Percentiles rank a stretch among this genome's conserved stretches.
Conservation (phyloP, 2,113 vertebrate species). For the Rhinopithecus roxellana region DNA sequence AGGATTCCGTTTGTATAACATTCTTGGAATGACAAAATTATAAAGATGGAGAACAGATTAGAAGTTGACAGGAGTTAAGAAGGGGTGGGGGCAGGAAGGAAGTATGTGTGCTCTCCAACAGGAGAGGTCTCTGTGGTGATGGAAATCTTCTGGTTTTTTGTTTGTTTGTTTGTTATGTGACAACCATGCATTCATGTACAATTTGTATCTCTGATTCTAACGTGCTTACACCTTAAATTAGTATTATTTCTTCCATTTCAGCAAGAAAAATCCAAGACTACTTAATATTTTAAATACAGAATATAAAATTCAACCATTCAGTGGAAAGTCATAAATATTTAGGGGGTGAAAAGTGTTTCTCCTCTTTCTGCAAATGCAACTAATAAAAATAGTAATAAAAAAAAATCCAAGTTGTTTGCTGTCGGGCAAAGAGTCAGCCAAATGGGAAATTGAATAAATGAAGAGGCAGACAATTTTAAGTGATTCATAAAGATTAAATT, state of each 20-base stretch:
- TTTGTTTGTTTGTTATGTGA: too few species aligned
- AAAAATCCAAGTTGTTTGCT: neutral
- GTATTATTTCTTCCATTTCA: neutral
- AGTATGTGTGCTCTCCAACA: too few species aligned
- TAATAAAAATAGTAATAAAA: slow-evolving; percentile 1
- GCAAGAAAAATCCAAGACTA: neutral
- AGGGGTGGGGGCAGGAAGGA: neutral
- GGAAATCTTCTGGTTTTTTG: neutral
- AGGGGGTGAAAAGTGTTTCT: neutral
- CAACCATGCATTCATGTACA: neutral
- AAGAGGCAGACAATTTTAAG: too few species aligned
- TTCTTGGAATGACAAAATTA: neutral
- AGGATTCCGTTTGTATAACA: neutral
- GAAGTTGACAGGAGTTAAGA: neutral
- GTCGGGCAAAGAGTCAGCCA: neutral
- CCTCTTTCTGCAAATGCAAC: neutral
- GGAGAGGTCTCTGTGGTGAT: neutral
- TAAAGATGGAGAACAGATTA: neutral
- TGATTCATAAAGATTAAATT: neutral
- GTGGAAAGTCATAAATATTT: neutral
- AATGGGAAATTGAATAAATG: neutral
- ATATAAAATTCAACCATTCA: neutral
- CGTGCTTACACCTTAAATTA: neutral
- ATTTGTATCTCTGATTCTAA: neutral
- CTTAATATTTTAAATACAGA: neutral